Evolutionary conservation across 2,113 vertebrate genomes (phyloP).

Genomic region (Salvelinus alpinus): DNA sequence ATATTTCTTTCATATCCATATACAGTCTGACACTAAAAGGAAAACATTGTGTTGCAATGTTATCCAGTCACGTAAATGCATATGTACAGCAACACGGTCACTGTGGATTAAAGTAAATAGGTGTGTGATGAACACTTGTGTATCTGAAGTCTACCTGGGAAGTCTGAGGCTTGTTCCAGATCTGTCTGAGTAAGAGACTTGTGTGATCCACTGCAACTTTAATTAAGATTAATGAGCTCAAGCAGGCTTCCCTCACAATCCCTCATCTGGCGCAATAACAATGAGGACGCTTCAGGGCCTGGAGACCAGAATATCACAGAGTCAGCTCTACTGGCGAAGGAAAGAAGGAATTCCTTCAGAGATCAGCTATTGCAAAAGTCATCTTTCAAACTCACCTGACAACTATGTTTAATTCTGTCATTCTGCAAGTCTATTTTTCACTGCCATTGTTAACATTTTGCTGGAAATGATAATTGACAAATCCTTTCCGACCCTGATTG

Average conservation of each 20-base stretch:
- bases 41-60: background rate
- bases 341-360: constrained; percentile 8
- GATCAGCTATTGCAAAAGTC: background rate
- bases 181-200: constrained; percentile 1
- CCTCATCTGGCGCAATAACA: constrained; percentile 9
- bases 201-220: constrained; percentile 16
- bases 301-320: background rate
- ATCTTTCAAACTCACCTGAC: background rate
- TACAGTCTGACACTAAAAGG: background rate
- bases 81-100: background rate
- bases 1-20: background rate
- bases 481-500: background rate
- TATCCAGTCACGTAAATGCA: background rate
- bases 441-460: background rate
- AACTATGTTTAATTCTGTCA: background rate
- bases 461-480: background rate
- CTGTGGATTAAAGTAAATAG: background rate
- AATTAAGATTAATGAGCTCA: constrained; percentile 24
- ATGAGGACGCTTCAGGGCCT: background rate
- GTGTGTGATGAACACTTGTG: background rate
- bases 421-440: background rate
- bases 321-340: background rate
- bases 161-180: background rate
- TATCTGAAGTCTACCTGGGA: background rate
- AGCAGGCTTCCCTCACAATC: constrained; percentile 7